Evolutionary conservation across 1,140 invertebrate genomes (phyloP).

Genomic region (Heterodera schachtii): DNA sequence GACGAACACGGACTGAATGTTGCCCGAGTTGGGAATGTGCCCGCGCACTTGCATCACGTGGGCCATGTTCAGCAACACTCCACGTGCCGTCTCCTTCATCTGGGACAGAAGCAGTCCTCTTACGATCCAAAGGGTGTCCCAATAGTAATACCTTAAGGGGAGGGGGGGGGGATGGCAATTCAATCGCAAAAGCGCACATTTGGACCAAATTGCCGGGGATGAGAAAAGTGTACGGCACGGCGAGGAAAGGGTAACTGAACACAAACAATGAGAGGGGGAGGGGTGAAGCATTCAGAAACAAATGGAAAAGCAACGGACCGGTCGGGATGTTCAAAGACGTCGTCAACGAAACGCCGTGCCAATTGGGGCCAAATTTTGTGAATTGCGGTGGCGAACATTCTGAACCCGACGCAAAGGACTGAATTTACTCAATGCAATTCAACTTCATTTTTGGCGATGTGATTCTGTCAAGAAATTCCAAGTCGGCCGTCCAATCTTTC

Average conservation of each 20-base stretch:
- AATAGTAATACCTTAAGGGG: slow-evolving; percentile 81
- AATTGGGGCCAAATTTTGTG: slow-evolving; percentile 80
- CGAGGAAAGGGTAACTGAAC: slow-evolving; percentile 80
- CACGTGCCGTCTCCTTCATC: slow-evolving; percentile 77
- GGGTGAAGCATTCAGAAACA: neutral
- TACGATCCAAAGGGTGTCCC: slow-evolving; percentile 91
- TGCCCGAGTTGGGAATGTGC: slow-evolving; percentile 84
- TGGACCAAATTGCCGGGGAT: slow-evolving; percentile 85
- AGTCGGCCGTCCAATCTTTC: slow-evolving; percentile 33
- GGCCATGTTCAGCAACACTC: slow-evolving; percentile 73
- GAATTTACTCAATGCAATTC: neutral
- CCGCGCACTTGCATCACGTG: slow-evolving; percentile 67
- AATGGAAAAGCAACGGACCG: neutral
- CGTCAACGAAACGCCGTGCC: slow-evolving; percentile 74
- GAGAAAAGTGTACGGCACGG: slow-evolving; percentile 84
- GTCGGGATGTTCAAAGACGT: slow-evolving; percentile 74
- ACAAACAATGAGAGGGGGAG: neutral
- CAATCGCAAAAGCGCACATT: slow-evolving; percentile 65
- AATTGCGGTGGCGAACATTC: slow-evolving; percentile 66
- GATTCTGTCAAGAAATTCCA: slow-evolving; percentile 28
- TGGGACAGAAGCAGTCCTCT: slow-evolving; percentile 78
- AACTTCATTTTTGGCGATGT: slow-evolving; percentile 30
- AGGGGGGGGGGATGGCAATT: neutral
- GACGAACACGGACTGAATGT: too few species aligned
- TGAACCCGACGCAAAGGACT: slow-evolving; percentile 6